Evolutionary conservation across 2,797 vertebrate genomes (phyloP).

Genomic region (Melopsittacus undulatus): DNA sequence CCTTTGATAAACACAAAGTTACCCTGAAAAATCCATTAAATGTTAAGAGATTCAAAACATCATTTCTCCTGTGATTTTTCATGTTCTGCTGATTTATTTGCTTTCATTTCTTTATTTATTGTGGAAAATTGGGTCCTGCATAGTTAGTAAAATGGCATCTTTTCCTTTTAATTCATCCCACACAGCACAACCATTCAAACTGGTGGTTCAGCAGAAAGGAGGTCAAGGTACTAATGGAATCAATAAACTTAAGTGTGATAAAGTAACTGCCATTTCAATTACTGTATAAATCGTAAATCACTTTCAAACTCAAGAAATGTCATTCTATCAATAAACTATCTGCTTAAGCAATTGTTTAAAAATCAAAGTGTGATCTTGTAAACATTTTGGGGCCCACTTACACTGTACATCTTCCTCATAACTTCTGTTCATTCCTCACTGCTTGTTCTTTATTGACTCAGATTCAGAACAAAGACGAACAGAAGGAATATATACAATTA

Average conservation of each 20-base stretch:
- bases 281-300: background rate
- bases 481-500: background rate
- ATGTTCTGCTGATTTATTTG: background rate
- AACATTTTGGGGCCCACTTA: background rate
- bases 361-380: constrained; percentile 41
- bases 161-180: constrained; percentile 4
- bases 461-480: background rate
- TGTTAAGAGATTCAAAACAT: background rate
- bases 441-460: background rate
- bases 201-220: constrained; percentile 46
- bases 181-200: background rate
- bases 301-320: background rate
- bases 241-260: constrained; percentile 56
- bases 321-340: constrained; percentile 30
- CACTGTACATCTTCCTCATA: background rate
- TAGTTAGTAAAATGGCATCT: background rate
- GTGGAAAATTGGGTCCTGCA: background rate
- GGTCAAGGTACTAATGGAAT: constrained; percentile 51
- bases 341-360: constrained; percentile 59
- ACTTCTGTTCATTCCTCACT: background rate
- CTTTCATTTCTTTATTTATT: background rate
- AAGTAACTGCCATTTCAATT: constrained; percentile 53
- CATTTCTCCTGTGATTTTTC: background rate
- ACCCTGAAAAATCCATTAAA: constrained; percentile 1
- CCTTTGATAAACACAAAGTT: background rate